Base-by-base conservation (phyloP, 2,888 invertebrate genomes). In the Psylliodes chrysocephalus region DNA sequence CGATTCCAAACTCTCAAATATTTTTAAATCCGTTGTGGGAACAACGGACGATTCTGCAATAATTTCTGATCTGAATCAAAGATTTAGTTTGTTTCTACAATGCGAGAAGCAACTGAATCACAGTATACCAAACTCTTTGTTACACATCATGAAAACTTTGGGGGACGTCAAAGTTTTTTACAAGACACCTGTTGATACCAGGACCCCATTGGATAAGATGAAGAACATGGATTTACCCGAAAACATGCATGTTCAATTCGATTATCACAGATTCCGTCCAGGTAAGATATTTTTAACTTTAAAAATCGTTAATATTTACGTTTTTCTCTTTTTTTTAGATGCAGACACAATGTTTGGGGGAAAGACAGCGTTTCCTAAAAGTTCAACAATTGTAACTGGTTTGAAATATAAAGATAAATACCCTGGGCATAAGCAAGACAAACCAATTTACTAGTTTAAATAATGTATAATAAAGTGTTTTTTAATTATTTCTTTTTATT, bases 221-320 rank as follows among this genome's bases (percentile, higher is more conserved):
- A 87, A 86, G 66, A 86, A 84, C 63, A 86, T 88, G 77, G 89
- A 94, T 25, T 82, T 97, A 53, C 96, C 97, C 0, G 90, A 91
- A 75, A 98, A 98, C 84, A 82, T 98, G 19, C 91, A 96, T 80
- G 85, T 97, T 2, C 91, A 93, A 78, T 84, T 88, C 63, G 91
- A 96, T 47, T 92, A 93, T 80, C 80, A 90, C 42, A 85, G 95
- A 60, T 97, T 95, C 82, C 88, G 95, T 84, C 94, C 95, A 70
- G 90, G 91, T 90, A 72, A 57, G 22, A 22, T 4, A 4, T 22
- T 4, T 22, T 6, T 2, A 4, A 4, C 22, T 22, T 22, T 2
- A 22, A 33, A 33, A 15, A 19, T 17, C 7, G 10, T 8, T 12
- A 49, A 38, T 28, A 15, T 54, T 40, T 15, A 54, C 25, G 5